These are phyloP conservation scores for Vulpes vulpes DNA, from an alignment of 2,113 vertebrate genomes.

Conservation along the genomic window DNA sequence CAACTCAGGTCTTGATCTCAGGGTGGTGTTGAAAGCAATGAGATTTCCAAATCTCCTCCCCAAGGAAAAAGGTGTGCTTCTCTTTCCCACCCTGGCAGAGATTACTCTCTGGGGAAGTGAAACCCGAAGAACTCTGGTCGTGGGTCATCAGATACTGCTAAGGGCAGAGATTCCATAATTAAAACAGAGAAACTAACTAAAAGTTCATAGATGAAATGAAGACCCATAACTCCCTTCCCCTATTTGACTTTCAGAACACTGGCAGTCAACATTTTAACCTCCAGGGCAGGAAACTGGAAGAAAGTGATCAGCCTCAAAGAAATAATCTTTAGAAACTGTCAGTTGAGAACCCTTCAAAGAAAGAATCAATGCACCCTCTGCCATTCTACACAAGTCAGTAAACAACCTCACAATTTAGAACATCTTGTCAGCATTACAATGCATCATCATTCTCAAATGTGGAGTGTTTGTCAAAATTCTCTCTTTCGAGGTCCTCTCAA, in stretches of 20 bases:
- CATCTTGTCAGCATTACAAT: not conserved
- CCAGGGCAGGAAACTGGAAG: not conserved
- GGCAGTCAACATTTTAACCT: not conserved
- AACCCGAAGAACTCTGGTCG: not conserved
- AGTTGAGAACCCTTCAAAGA: not conserved
- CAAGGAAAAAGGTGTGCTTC: not conserved
- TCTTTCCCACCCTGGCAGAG: not conserved
- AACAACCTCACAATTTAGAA: not conserved
- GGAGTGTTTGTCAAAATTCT: not conserved
- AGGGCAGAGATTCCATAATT: not conserved
- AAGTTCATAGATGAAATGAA: not conserved
- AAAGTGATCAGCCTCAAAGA: not conserved
- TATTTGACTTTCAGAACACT: not conserved
- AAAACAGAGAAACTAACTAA: constrained; percentile 16
- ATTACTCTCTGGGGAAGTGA: not conserved
- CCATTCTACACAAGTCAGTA: not conserved
- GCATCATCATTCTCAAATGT: not conserved
- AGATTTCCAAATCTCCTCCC: not conserved
- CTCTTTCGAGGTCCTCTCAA: not conserved
- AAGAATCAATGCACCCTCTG: fast-evolving
- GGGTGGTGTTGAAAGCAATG: not conserved
- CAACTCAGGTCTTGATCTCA: not conserved
- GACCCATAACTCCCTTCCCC: not conserved
- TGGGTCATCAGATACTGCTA: constrained; percentile 17
- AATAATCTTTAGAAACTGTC: constrained; percentile 1